Base-by-base conservation (phyloP, 2,113 vertebrate species). In the Phalacrocorax carbo region DNA sequence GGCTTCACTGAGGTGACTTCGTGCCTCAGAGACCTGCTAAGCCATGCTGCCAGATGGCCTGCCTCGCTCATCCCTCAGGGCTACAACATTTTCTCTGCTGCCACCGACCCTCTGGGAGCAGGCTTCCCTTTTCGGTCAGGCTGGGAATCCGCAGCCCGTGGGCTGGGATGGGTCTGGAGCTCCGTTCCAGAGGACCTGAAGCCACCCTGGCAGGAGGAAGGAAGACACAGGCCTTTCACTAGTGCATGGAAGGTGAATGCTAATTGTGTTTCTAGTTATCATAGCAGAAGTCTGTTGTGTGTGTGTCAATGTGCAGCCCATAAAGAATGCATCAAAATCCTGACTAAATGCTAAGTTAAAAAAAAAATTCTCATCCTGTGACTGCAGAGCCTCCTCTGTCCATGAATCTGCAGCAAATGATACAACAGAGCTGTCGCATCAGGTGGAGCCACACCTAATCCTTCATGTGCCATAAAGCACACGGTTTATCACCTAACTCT, bases 31-130 rank as follows among this genome's bases (percentile, higher is more conserved):
- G 76, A 71, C 44, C 57, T 40, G 26, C 46, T 40, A 60, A 81
- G 17, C 55, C 3, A 0, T 2, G 2, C 34, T 70, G 61, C 70
- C 77, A 75, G 58, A 14, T 2, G 0, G 32, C 44, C 57, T 40
- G 44, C 65, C 88, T 88, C 1, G 0, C 36, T 93, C 26, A 1
- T 44, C 38, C 61, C 94, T 44, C 65, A 23, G 32, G 86, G 93
- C 86, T 75, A 30, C 76, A 82, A 40, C 21, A 16, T 22, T 14
- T 83, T 68, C 44, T 75, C 48, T 2, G 0, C 38, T 65, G 73
- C 72, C 34, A 4, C 40, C 25, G 8, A 82, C 40, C 42, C 69
- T 65, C 21, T 1, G 12, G 79, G 49, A 88, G 18, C 42, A 57
- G 5, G 3, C 40, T 91, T 93, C 54, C 30, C 44, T 69, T 65